Percentiles rank a stretch among this genome's conserved stretches.
phyloP scores from a whole-genome alignment of 2,888 invertebrate genomes.

The Notodonta dromedarius region DNA sequence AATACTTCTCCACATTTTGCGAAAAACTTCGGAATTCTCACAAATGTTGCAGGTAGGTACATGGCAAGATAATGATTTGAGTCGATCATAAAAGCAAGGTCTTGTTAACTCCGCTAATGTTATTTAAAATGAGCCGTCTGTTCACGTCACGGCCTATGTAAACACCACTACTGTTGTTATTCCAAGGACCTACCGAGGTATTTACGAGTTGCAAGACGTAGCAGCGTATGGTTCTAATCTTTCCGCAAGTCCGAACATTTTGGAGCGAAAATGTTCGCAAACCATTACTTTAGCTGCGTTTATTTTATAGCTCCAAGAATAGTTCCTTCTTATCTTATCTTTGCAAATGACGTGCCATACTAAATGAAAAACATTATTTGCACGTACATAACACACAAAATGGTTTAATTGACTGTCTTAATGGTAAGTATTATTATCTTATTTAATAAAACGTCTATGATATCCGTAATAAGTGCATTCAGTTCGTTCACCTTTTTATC shows the following conservation, averaged over 20 bases:
- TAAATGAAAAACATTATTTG: not conserved
- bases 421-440: not conserved
- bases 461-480: not conserved
- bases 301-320: too few species aligned
- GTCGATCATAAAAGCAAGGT: slow-evolving; percentile 27
- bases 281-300: too few species aligned
- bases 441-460: not conserved
- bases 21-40: too few species aligned
- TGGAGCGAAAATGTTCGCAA: slow-evolving; percentile 14
- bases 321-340: too few species aligned
- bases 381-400: not conserved
- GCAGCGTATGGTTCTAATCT: slow-evolving; percentile 33
- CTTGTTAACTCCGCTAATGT: slow-evolving; percentile 11
- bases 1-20: too few species aligned
- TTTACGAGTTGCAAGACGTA: slow-evolving; percentile 30
- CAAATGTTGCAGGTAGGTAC: not conserved
- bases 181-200: slow-evolving; percentile 32
- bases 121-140: slow-evolving; percentile 7
- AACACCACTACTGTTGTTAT: slow-evolving; percentile 22
- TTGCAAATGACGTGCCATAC: slow-evolving; percentile 3
- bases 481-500: slow-evolving; percentile 13
- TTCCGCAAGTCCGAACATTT: slow-evolving; percentile 25
- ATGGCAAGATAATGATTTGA: slow-evolving; percentile 8
- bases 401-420: not conserved
- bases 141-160: slow-evolving; percentile 30